Evolutionary conservation across 2,888 invertebrate genomes (phyloP).

Genomic region (Prosapia bicincta): DNA sequence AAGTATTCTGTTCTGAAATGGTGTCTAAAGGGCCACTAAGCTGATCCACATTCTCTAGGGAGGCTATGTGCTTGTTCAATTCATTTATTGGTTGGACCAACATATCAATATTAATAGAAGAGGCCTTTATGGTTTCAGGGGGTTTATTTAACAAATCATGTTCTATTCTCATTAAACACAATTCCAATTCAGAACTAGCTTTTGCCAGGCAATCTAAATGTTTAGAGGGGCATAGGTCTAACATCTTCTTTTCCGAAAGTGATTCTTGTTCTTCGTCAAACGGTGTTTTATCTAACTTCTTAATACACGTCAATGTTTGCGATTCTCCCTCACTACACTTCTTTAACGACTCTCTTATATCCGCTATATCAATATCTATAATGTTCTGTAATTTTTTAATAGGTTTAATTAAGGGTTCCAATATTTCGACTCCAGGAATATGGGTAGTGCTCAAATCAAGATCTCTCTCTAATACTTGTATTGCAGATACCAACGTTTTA

Average conservation of each 20-base stretch:
- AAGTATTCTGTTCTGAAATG: slow-evolving; percentile 33
- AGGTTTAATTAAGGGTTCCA: not conserved
- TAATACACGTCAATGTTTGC: not conserved
- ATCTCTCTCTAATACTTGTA: not conserved
- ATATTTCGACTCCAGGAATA: not conserved
- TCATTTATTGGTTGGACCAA: slow-evolving; percentile 49
- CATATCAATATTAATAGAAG: slow-evolving; percentile 57
- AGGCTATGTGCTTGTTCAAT: slow-evolving; percentile 45
- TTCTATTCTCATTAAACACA: slow-evolving; percentile 40
- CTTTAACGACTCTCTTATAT: slow-evolving; percentile 5
- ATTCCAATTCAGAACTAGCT: slow-evolving; percentile 34
- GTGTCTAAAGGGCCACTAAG: slow-evolving; percentile 39
- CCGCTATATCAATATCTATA: slow-evolving; percentile 7
- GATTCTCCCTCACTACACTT: not conserved
- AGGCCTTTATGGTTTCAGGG: slow-evolving; percentile 49
- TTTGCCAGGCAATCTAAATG: slow-evolving; percentile 31
- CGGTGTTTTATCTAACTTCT: not conserved
- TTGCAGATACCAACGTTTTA: not conserved
- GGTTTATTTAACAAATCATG: slow-evolving; percentile 52
- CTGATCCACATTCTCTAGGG: slow-evolving; percentile 45
- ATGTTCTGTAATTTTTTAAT: not conserved
- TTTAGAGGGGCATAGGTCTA: slow-evolving; percentile 7
- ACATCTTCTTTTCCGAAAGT: not conserved
- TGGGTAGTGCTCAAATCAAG: not conserved
- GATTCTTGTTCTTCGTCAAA: not conserved